phyloP scores from a whole-genome alignment of 2,113 vertebrate species.

The Cyanoliseus patagonus region DNA sequence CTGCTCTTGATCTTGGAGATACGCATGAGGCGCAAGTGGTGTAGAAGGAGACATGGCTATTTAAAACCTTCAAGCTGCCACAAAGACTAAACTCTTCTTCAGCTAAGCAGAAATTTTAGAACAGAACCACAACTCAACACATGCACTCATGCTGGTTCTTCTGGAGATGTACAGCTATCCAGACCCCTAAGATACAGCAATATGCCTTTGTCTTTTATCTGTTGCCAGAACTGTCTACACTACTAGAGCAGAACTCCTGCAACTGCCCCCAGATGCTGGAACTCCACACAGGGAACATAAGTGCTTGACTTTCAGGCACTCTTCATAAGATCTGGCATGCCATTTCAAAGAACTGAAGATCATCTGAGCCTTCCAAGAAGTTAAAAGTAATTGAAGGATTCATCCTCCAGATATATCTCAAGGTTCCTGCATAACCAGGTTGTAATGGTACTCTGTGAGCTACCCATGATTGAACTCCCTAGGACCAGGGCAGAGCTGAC shows the following conservation, averaged over 20 bases:
- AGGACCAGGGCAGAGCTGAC: background rate
- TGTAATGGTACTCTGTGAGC: background rate
- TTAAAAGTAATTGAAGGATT: background rate
- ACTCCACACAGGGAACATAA: background rate
- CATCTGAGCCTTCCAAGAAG: background rate
- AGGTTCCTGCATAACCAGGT: background rate
- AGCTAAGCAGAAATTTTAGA: background rate
- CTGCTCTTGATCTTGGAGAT: background rate
- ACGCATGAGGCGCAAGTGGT: background rate
- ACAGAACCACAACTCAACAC: background rate
- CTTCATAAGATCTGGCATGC: background rate
- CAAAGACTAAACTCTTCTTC: background rate
- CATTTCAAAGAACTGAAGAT: background rate
- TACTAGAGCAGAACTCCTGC: background rate
- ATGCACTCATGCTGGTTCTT: background rate
- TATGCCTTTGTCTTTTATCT: background rate
- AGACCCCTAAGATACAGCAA: background rate
- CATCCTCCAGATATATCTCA: background rate
- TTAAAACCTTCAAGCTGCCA: background rate
- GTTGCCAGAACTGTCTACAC: background rate
- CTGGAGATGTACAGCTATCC: background rate
- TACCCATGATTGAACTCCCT: background rate
- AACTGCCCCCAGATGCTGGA: background rate
- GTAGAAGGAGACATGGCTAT: background rate
- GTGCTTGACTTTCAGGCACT: background rate